A percentile compares a stretch with the other conserved stretches of the same genome.
Evolutionary conservation across 2,888 invertebrate genomes (phyloP).

Genomic region (Phyllotreta cruciferae): DNA sequence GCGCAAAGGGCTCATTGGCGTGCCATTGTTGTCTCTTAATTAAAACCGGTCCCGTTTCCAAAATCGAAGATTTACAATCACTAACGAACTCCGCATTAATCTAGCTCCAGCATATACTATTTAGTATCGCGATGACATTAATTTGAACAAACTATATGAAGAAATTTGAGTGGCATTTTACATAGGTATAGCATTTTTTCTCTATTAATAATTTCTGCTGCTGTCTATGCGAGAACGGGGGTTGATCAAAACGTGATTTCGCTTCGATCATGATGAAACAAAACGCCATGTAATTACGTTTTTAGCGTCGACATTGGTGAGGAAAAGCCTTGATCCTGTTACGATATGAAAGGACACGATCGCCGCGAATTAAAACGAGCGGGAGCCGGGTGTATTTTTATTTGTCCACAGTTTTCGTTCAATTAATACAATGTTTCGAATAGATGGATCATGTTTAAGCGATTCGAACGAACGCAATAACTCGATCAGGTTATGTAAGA

Average conservation of each 20-base stretch:
- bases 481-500: no score
- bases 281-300: slow-evolving; percentile 39
- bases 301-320: slow-evolving; percentile 36
- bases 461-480: no score
- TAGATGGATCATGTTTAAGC: no score
- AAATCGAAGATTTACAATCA: neutral
- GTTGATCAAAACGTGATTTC: slow-evolving; percentile 34
- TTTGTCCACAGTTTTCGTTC: neutral
- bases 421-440: no score
- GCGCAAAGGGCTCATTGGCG: neutral
- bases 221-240: neutral
- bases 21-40: neutral
- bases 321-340: slow-evolving; percentile 39
- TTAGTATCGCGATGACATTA: no score
- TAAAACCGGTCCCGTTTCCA: neutral
- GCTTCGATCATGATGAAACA: slow-evolving; percentile 36
- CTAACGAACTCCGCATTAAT: no score
- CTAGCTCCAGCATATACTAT: no score
- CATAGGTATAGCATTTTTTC: neutral
- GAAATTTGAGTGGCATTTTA: no score
- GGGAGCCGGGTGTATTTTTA: slow-evolving; percentile 22
- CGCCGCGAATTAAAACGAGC: slow-evolving; percentile 30
- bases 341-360: slow-evolving; percentile 38
- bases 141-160: no score
- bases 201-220: slow-evolving; percentile 19